phyloP scores from a whole-genome alignment of 2,113 vertebrate species.

The Gymnarchus niloticus region DNA sequence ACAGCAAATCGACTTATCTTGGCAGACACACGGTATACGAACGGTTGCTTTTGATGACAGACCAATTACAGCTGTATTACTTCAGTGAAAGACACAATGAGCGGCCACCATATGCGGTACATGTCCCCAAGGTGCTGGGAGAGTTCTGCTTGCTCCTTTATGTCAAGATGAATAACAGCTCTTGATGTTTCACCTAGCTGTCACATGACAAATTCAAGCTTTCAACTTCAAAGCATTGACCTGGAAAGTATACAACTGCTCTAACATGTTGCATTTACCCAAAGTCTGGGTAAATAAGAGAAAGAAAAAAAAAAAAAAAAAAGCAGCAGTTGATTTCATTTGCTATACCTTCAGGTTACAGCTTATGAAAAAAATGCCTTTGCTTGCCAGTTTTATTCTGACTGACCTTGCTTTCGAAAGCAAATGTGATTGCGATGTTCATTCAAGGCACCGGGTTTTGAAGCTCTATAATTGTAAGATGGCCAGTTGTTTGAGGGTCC shows the following conservation, averaged over 20 bases:
- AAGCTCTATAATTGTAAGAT: neutral
- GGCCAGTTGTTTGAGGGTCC: neutral
- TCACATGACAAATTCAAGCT: neutral
- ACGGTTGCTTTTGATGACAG: neutral
- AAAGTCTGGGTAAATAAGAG: neutral
- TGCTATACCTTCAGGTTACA: neutral
- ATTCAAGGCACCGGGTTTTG: no score
- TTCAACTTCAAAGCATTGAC: neutral
- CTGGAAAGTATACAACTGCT: neutral
- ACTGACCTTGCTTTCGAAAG: neutral
- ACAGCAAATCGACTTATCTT: neutral
- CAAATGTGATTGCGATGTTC: neutral
- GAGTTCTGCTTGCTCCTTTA: neutral
- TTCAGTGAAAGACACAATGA: neutral
- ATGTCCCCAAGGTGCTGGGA: neutral
- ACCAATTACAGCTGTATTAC: neutral
- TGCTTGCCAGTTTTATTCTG: constrained; percentile 1
- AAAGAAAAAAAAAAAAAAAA: neutral
- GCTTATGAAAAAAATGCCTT: neutral
- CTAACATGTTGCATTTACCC: neutral
- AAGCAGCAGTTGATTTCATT: neutral
- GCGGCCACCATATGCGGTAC: neutral
- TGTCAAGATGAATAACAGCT: neutral
- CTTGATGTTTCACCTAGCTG: neutral
- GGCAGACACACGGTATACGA: neutral